Conservation (phyloP, 2,113 vertebrate genomes). For the Alligator sinensis region DNA sequence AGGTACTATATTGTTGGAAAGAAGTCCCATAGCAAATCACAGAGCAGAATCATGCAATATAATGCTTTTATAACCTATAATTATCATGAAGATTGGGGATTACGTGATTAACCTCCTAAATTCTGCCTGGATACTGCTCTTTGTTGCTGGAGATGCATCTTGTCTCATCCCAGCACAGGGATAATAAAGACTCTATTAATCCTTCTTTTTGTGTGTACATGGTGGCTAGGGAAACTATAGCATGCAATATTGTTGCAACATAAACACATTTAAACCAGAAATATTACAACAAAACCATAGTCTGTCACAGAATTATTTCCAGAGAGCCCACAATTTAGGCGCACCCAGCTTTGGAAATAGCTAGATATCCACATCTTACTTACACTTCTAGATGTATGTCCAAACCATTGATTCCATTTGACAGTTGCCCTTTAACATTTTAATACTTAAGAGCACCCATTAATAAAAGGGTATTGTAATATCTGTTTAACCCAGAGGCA, state of each 20-base stretch:
- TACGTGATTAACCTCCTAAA: constrained; percentile 10
- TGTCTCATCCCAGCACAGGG: too few relatives aligned
- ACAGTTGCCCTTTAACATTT: neutral
- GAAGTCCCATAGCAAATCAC: neutral
- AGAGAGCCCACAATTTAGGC: neutral
- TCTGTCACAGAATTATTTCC: neutral
- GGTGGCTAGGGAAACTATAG: too few relatives aligned
- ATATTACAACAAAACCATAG: too few relatives aligned
- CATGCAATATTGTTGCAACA: too few relatives aligned
- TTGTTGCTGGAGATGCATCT: too few relatives aligned
- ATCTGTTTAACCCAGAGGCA: neutral
- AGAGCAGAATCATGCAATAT: neutral
- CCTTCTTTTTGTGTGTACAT: too few relatives aligned
- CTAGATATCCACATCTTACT: neutral
- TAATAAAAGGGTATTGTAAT: neutral
- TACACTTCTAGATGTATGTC: neutral
- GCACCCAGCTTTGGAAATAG: neutral
- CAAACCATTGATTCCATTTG: neutral
- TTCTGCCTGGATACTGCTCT: neutral
- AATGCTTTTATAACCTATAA: constrained; percentile 3
- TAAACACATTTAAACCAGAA: too few relatives aligned
- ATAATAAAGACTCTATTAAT: too few relatives aligned
- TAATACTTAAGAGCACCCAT: neutral
- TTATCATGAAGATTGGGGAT: neutral
- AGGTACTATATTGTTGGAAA: neutral